phyloP scores from a whole-genome alignment of 2,113 vertebrate species.

The Mirounga angustirostris region DNA sequence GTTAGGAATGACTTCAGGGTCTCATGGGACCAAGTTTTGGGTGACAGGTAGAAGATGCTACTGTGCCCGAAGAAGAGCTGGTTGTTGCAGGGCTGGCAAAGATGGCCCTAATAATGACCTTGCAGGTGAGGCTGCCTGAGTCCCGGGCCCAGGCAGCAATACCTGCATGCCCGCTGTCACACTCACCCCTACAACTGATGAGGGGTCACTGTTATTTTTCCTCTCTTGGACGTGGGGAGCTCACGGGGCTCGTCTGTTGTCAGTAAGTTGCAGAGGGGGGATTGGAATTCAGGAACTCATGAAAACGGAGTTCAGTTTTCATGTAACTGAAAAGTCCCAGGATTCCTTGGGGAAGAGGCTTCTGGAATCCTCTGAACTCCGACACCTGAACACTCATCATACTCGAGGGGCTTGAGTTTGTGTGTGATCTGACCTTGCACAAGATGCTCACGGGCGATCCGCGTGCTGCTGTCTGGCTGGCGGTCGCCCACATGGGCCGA shows the following conservation, averaged over 20 bases:
- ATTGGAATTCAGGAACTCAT: background rate
- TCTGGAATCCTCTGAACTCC: background rate
- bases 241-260: background rate
- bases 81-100: background rate
- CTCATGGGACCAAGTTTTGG: background rate
- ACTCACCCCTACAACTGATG: rapidly evolving
- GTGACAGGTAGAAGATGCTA: background rate
- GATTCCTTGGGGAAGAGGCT: too few species aligned
- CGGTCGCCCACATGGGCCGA: rapidly evolving
- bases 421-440: background rate
- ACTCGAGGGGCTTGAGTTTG: background rate
- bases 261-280: background rate
- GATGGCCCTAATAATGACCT: rapidly evolving
- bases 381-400: background rate
- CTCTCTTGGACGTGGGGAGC: background rate
- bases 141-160: rapidly evolving
- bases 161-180: rapidly evolving
- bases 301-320: too few species aligned
- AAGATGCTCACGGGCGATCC: background rate
- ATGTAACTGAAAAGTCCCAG: too few species aligned
- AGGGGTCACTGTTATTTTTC: background rate
- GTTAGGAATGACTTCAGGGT: background rate
- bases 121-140: rapidly evolving
- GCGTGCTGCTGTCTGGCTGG: background rate
- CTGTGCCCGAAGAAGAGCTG: background rate